These are phyloP conservation scores for Knipowitschia caucasica DNA, from an alignment of 2,797 vertebrate genomes.

Conservation along the genomic window DNA sequence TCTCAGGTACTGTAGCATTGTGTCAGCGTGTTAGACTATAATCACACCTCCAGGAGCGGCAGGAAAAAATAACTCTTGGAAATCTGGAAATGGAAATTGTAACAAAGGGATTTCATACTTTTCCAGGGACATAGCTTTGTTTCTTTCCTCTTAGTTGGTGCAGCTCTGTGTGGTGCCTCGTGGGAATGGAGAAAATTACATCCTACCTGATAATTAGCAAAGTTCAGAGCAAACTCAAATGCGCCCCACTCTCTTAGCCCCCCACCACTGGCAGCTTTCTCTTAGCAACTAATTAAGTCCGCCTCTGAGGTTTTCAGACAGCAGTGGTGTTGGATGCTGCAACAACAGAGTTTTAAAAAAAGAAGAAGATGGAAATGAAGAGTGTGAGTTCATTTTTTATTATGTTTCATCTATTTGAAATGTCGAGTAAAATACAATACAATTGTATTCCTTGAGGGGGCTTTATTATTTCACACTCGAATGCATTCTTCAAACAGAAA, in stretches of 20 bases:
- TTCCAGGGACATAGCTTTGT: constrained; percentile 55
- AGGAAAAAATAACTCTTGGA: constrained; percentile 21
- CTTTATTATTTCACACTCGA: constrained; percentile 79
- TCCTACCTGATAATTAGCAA: constrained; percentile 85
- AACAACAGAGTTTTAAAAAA: constrained; percentile 76
- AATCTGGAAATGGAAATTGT: constrained; percentile 43
- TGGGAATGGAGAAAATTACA: constrained; percentile 79
- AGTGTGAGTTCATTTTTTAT: constrained; percentile 54
- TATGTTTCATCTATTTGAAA: constrained; percentile 59
- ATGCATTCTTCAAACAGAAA: constrained; percentile 76
- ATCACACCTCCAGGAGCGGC: constrained; percentile 41
- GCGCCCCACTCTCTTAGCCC: constrained; percentile 63
- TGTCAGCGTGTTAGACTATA: constrained; percentile 41
- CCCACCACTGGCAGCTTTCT: constrained; percentile 76
- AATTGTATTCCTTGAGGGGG: constrained; percentile 73
- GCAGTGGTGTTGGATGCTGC: constrained; percentile 74
- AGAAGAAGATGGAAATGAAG: constrained; percentile 55
- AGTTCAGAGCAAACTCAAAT: constrained; percentile 81
- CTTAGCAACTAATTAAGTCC: constrained; percentile 84
- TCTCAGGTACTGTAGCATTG: constrained; percentile 36
- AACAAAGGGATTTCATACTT: constrained; percentile 60
- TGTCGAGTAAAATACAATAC: constrained; percentile 75
- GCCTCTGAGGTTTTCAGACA: constrained; percentile 78
- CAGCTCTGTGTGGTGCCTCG: constrained; percentile 68
- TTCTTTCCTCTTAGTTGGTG: constrained; percentile 55